phyloP scores from a whole-genome alignment of 2,113 vertebrate species.

The Balaeniceps rex region DNA sequence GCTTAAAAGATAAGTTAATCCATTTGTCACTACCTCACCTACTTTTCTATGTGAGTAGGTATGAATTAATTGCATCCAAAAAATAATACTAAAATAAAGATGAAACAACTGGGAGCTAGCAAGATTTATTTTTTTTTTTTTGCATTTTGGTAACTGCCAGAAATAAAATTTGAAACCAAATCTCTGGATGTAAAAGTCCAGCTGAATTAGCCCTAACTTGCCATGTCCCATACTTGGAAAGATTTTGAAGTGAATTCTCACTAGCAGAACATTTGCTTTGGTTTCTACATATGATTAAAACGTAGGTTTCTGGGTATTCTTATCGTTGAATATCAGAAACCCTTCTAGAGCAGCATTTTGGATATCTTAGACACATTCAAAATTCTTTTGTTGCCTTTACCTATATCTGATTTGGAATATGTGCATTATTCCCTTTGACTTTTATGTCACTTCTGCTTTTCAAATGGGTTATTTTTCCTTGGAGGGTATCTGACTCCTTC shows the following conservation, averaged over 20 bases:
- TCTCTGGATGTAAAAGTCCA: background rate
- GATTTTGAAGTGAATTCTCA: background rate
- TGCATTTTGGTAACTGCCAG: background rate
- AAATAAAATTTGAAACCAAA: background rate
- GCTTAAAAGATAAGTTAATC: background rate
- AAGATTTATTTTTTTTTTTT: background rate
- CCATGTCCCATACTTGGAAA: background rate
- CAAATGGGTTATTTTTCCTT: background rate
- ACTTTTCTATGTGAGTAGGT: background rate
- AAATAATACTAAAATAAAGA: background rate
- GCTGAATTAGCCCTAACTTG: background rate
- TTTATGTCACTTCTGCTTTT: background rate
- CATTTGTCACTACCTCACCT: background rate
- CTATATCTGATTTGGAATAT: background rate
- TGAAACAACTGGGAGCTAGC: background rate
- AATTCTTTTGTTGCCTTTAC: background rate
- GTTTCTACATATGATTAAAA: background rate
- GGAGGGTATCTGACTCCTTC: background rate
- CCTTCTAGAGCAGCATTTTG: background rate
- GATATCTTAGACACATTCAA: background rate
- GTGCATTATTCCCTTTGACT: background rate
- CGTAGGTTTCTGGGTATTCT: background rate
- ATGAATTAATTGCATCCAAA: background rate
- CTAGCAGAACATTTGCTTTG: background rate
- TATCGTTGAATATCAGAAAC: background rate